Base-by-base conservation (phyloP, 2,113 vertebrate species). In the Tachuris rubrigastra region DNA sequence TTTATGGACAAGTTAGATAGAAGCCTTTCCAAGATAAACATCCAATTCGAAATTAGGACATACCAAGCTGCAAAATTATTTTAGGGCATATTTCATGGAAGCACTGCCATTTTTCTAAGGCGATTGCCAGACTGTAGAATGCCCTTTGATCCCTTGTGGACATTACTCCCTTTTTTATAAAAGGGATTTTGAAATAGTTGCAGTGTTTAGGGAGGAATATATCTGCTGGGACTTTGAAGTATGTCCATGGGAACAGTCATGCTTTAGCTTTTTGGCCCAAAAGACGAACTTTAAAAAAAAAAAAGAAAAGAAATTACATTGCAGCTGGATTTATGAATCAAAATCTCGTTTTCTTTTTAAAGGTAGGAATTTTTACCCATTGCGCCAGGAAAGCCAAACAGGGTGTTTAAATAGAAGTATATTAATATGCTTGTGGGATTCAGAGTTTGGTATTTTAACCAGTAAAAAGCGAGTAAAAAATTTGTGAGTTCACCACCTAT, bases 1-100 rank as follows among this genome's bases (percentile, higher is more conserved):
- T 99, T 99, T 99, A 99, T 99, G 99, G 99, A 99, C 99, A 98
- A 98, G 98, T 98, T 98, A 99, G 99, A 99, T 99, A 99, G 98
- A 99, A 99, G 98, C 98, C 98, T 98, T 98, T 99, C 99, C 99
- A 99, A 99, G 99, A 99, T 99, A 99, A 99, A 99, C 99, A 99
- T 98, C 98, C 98, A 97, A 98, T 98, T 98, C 37, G 95, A 98
- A 98, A 98, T 98, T 97, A 98, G 98, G 98, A 98, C 98, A 98
- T 98, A 98, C 97, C 97, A 97, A 97, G 98, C 98, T 89, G 52
- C 98, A 98, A 96, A 98, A 98, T 98, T 98, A 98, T 98, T 98
- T 98, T 98, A 98, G 98, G 98, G 98, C 98, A 98, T 99, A 99
- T 99, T 99, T 99, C 98, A 99, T 98, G 98, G 98, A 98, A 98